Base-by-base conservation (phyloP, 2,113 vertebrate genomes). In the Monopterus albus region DNA sequence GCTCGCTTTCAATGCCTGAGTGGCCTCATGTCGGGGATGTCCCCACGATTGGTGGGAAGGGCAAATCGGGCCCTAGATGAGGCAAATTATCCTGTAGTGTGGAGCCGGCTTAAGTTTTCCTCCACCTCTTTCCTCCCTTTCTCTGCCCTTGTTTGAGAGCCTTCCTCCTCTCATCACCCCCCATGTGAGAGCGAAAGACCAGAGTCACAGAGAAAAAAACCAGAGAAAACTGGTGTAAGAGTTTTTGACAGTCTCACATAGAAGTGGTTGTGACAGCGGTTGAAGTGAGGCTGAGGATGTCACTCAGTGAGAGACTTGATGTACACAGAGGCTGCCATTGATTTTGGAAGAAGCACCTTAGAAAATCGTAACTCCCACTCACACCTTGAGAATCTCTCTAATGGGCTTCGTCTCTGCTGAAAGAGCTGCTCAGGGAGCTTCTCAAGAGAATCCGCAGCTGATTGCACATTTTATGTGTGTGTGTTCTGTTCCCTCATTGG, bases 321-420 rank as follows among this genome's bases (percentile, higher is more conserved):
- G 49, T 69, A 12, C 50, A 21, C 40, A 15, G 59, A 82, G 57
- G 36, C 53, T 79, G 80, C 45, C 60, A 72, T 57, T 69, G 71
- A 68, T 72, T 79, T 72, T 43, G 25, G 45, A 52, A 36, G 50
- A 70, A 72, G 71, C 45, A 2, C 66, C 69, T 70, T 21, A 42
- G 65, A 86, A 83, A 83, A 83, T 74, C 69, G 75, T 3, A 26
- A 85, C 86, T 84, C 85, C 86, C 78, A 87, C 83, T 82, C 81
- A 84, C 70, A 77, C 82, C 65, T 78, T 57, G 47, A 78, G 70
- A 81, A 66, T 46, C 58, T 50, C 63, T 87, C 74, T 86, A 81
- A 88, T 85, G 87, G 85, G 80, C 78, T 84, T 74, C 70, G 81
- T 75, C 82, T 81, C 69, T 45, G 52, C 67, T 68, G 52, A 62